phyloP scores from a whole-genome alignment of 2,888 invertebrate species.

The Sphinx pinastri region DNA sequence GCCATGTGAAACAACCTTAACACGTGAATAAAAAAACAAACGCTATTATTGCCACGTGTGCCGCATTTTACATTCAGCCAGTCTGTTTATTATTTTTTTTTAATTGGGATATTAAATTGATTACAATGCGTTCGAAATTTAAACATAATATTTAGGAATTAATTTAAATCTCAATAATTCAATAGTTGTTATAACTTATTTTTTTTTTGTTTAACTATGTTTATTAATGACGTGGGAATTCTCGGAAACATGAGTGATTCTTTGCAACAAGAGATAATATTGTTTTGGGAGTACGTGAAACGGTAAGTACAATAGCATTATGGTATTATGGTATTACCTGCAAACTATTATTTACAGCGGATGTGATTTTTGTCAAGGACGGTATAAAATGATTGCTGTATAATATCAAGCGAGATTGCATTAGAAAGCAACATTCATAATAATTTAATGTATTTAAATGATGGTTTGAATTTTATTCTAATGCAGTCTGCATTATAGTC shows the following conservation, averaged over 20 bases:
- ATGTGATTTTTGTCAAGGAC: conserved; percentile 11
- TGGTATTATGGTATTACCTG: background rate
- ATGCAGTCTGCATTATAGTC: too few relatives aligned
- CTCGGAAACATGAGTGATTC: conserved; percentile 53
- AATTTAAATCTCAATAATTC: background rate
- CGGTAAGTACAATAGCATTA: conserved; percentile 57
- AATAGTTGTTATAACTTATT: too few relatives aligned
- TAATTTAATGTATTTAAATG: too few relatives aligned
- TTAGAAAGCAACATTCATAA: too few relatives aligned
- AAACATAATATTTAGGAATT: background rate
- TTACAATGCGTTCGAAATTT: background rate
- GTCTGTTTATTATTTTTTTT: background rate
- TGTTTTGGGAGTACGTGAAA: conserved; percentile 80
- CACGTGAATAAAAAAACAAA: conserved; percentile 11
- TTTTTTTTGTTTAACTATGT: background rate
- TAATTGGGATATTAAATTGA: background rate
- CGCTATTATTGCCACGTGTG: too few relatives aligned
- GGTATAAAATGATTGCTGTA: background rate
- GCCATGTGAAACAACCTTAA: conserved; percentile 43
- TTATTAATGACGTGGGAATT: conserved; percentile 27
- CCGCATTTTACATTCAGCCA: background rate
- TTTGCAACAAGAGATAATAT: conserved; percentile 69
- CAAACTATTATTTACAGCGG: conserved; percentile 7
- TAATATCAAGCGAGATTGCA: too few relatives aligned
- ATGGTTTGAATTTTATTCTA: too few relatives aligned